Evolutionary conservation across 2,113 vertebrate species (phyloP).

Genomic region (Ictalurus furcatus): DNA sequence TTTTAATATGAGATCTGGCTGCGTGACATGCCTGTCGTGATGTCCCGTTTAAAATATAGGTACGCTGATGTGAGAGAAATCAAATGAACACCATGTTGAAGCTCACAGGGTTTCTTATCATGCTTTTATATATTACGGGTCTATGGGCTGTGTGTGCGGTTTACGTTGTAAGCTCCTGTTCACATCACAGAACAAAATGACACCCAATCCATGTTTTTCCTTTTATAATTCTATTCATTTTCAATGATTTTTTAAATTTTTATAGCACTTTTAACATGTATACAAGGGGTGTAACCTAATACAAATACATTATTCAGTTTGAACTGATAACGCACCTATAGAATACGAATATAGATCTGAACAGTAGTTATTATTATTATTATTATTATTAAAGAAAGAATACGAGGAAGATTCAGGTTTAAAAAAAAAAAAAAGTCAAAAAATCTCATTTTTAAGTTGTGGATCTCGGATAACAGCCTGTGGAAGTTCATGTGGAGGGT

Average conservation of each 20-base stretch:
- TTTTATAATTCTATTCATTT: too few species aligned
- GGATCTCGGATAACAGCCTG: too few species aligned
- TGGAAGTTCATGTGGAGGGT: too few species aligned
- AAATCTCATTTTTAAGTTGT: too few species aligned
- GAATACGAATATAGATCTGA: not conserved
- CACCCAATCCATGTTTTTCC: too few species aligned
- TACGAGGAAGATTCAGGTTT: too few species aligned
- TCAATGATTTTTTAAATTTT: not conserved
- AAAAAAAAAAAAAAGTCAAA: too few species aligned
- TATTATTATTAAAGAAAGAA: too few species aligned
- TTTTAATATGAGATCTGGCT: not conserved
- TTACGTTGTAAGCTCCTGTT: not conserved
- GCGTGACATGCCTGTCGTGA: not conserved
- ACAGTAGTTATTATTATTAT: not conserved
- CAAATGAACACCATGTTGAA: not conserved
- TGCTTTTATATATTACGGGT: not conserved
- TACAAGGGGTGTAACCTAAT: not conserved
- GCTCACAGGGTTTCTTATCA: not conserved
- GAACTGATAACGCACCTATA: not conserved
- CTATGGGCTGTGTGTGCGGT: too few species aligned
- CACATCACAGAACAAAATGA: too few species aligned
- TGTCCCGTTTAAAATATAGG: not conserved
- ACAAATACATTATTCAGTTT: not conserved
- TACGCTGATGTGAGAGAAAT: not conserved
- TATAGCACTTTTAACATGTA: not conserved